phyloP scores from a whole-genome alignment of 2,113 vertebrate species.

The Serilophus lunatus region DNA sequence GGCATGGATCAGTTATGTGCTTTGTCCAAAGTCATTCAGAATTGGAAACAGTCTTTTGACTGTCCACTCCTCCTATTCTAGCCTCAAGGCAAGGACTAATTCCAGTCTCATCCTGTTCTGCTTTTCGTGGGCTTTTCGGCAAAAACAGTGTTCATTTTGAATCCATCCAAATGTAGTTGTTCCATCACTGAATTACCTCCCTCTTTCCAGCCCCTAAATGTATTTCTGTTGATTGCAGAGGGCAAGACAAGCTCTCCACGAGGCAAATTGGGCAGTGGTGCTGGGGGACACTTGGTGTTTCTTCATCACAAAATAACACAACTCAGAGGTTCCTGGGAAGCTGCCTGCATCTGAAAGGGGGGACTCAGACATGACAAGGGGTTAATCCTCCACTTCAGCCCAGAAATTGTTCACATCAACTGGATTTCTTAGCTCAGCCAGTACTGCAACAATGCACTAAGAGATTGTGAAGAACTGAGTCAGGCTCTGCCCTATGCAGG shows the following conservation, averaged over 20 bases:
- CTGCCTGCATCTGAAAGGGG: neutral
- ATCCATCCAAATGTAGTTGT: neutral
- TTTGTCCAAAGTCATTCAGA: neutral
- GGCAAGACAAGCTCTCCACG: neutral
- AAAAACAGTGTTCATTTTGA: neutral
- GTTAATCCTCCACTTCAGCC: neutral
- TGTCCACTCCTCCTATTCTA: neutral
- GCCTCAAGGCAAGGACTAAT: neutral
- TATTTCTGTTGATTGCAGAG: neutral
- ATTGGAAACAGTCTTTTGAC: neutral
- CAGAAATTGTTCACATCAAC: neutral
- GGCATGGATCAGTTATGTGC: neutral
- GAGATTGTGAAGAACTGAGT: neutral
- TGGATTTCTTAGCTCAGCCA: neutral
- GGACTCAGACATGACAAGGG: rapidly evolving
- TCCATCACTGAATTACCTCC: neutral
- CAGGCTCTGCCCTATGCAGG: neutral
- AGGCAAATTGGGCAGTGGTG: neutral
- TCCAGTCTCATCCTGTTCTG: neutral
- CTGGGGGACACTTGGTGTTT: neutral
- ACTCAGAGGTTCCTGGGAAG: neutral
- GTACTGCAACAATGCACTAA: neutral
- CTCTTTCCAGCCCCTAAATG: neutral
- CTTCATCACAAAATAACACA: neutral
- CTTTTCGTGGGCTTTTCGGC: neutral